Evolutionary conservation across 53 echinoderm and acorn worm genomes (phyloP).

Genomic region (Echinarachnius parma): DNA sequence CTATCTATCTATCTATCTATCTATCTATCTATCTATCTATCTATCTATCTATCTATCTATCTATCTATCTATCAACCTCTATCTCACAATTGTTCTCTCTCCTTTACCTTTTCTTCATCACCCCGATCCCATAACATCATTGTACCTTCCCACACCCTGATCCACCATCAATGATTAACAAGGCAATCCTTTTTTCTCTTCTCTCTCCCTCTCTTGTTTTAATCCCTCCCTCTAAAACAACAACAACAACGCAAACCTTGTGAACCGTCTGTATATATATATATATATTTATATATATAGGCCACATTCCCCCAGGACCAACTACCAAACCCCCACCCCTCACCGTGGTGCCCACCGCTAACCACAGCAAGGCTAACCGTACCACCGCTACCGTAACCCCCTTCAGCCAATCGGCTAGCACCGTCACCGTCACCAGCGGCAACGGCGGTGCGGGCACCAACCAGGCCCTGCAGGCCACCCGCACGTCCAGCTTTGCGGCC

Average conservation of each 20-base stretch:
- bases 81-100: background rate
- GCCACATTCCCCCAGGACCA: conserved; percentile 63
- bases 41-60: background rate
- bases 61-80: background rate
- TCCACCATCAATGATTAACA: no score
- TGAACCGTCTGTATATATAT: no score
- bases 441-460: conserved; percentile 74
- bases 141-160: no score
- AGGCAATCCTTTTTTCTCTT: background rate
- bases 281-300: no score
- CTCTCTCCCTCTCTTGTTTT: background rate
- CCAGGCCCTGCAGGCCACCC: conserved; percentile 94
- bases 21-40: background rate
- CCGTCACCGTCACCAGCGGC: conserved; percentile 98
- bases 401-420: conserved; percentile 92
- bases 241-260: no score
- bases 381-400: conserved; percentile 98
- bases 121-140: no score
- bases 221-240: conserved; percentile 15
- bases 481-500: conserved; percentile 99
- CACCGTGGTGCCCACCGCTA: conserved; percentile 77
- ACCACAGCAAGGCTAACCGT: conserved; percentile 77
- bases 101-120: background rate
- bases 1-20: background rate
- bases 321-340: conserved; percentile 95